Evolutionary conservation across 2,113 vertebrate species (phyloP).

Genomic region (Todiramphus saurophagus): DNA sequence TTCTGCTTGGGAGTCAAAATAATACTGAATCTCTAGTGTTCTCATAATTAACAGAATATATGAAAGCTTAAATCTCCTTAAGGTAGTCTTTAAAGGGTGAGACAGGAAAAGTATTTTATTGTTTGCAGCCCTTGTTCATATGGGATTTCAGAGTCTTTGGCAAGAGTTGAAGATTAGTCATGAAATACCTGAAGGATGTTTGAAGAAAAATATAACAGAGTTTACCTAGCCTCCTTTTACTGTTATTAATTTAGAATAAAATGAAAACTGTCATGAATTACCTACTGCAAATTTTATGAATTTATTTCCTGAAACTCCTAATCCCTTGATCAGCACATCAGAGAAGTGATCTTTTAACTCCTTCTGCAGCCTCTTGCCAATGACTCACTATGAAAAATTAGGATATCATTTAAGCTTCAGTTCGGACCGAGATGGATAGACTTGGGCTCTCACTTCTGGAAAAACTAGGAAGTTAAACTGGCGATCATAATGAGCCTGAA

Average conservation of each 20-base stretch:
- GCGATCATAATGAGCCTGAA: neutral
- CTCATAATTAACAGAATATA: neutral
- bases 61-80: neutral
- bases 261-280: neutral
- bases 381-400: neutral
- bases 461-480: neutral
- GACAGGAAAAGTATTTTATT: neutral
- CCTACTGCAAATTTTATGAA: neutral
- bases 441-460: neutral
- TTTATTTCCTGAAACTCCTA: neutral
- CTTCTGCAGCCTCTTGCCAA: neutral
- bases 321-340: neutral
- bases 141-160: neutral
- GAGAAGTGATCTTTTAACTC: neutral
- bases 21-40: neutral
- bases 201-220: neutral
- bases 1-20: neutral
- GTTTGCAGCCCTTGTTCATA: neutral
- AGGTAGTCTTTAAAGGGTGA: neutral
- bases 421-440: neutral
- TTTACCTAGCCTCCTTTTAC: neutral
- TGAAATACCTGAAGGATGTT: neutral
- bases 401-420: neutral
- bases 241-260: neutral
- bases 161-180: constrained; percentile 1